Evolutionary conservation across 1,140 invertebrate species (phyloP).

Genomic region (Penaeus chinensis): DNA sequence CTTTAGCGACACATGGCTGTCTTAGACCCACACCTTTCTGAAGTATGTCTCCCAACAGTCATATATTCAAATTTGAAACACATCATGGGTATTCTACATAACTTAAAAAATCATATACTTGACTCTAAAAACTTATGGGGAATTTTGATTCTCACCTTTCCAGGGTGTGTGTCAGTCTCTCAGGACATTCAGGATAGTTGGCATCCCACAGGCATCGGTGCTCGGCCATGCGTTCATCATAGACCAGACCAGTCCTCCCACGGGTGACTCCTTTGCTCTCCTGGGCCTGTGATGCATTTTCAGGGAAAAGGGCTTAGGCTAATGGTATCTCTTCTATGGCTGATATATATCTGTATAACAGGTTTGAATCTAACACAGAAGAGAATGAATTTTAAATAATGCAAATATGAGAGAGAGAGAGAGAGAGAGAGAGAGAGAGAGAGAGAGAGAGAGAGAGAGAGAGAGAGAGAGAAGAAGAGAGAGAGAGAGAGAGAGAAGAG

Average conservation of each 20-base stretch:
- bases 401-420: too few species aligned
- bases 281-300: slow-evolving; percentile 25
- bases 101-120: too few species aligned
- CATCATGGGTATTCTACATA: background rate
- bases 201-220: slow-evolving; percentile 87
- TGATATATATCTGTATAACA: background rate
- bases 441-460: too few species aligned
- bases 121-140: background rate
- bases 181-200: slow-evolving; percentile 84
- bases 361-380: background rate
- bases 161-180: slow-evolving; percentile 78
- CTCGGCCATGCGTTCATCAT: slow-evolving; percentile 80
- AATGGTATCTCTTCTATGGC: background rate
- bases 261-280: slow-evolving; percentile 58
- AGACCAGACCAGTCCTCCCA: slow-evolving; percentile 80
- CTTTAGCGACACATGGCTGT: too few species aligned
- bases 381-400: too few species aligned
- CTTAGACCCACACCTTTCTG: too few species aligned
- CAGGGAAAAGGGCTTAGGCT: background rate
- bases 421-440: too few species aligned
- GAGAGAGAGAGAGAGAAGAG: too few species aligned
- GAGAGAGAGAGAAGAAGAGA: too few species aligned
- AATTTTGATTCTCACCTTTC: slow-evolving; percentile 72
- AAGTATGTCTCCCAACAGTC: too few species aligned
- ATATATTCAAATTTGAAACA: background rate